phyloP scores from a whole-genome alignment of 2,797 vertebrate species.

The Galago senegalensis region DNA sequence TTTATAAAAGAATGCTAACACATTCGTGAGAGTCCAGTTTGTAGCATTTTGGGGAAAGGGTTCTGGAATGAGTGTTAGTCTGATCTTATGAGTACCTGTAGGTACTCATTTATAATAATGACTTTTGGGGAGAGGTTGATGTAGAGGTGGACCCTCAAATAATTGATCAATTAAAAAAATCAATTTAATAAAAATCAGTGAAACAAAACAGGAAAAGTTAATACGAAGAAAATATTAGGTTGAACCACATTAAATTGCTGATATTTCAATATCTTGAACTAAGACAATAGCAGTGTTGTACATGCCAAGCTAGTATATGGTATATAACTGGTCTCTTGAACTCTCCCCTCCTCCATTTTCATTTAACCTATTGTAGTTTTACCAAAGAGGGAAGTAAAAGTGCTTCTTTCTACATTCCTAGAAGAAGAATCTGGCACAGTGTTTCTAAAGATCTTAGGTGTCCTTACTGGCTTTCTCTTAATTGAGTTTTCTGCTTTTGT shows the following conservation, averaged over 20 bases:
- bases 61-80: neutral
- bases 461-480: neutral
- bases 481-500: neutral
- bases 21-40: neutral
- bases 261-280: neutral
- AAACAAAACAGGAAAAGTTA: neutral
- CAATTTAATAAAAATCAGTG: neutral
- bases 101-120: neutral
- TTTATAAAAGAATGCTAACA: constrained; percentile 29
- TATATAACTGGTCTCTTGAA: neutral
- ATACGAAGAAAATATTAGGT: constrained; percentile 19
- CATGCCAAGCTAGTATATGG: neutral
- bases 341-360: neutral
- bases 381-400: neutral
- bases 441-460: constrained; percentile 2
- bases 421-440: neutral
- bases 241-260: neutral
- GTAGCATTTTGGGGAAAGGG: neutral
- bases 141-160: neutral
- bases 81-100: neutral
- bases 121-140: neutral
- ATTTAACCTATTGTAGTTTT: constrained; percentile 5
- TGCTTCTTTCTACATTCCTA: neutral
- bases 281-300: neutral
- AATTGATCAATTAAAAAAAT: constrained; percentile 17